Base-by-base conservation (phyloP, 1,140 invertebrate species). In the Dinoponera quadriceps region DNA sequence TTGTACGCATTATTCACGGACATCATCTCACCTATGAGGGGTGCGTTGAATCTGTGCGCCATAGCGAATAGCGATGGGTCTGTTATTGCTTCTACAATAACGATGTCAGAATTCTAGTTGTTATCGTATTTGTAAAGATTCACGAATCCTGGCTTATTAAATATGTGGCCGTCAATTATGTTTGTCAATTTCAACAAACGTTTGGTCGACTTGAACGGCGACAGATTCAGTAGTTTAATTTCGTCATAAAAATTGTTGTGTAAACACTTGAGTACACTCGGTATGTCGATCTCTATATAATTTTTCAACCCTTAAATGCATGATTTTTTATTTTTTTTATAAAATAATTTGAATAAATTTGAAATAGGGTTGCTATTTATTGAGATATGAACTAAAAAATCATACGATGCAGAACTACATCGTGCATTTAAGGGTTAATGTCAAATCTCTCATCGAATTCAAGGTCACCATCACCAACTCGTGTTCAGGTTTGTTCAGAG, bases 401-500 rank as follows among this genome's bases (percentile, higher is more conserved):
- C n/a, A n/a, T n/a, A n/a, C n/a, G n/a, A n/a, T n/a, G n/a, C n/a
- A n/a, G n/a, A n/a, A n/a, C n/a, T n/a, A n/a, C n/a, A n/a, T n/a
- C n/a, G n/a, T n/a, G n/a, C n/a, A n/a, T n/a, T n/a, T n/a, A n/a
- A n/a, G n/a, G n/a, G n/a, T n/a, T 27, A 90, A 62, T 13, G 81
- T 83, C 7, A 78, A 62, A 25, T 90, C 81, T 20, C 89, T 90
- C 16, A 92, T 75, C 0, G 93, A 92, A 65, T 88, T 44, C 11
- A 89, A 73, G 0, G 94, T 94, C 4, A 94, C 80, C 0, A 94
- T 73, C 0, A 93, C 92, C 0, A 95, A 57, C 29, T 95, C 85
- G 62, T 95, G 95, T 0, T 95, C 95, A 25, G 92, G 90, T 33
- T 83, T 81, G 0, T 88, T 88, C 55, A 95, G 68, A 25, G 90